These are phyloP conservation scores for Ianthella basta DNA, from an alignment of 37 sponge, comb jelly and placozoan species.

Conservation along the genomic window DNA sequence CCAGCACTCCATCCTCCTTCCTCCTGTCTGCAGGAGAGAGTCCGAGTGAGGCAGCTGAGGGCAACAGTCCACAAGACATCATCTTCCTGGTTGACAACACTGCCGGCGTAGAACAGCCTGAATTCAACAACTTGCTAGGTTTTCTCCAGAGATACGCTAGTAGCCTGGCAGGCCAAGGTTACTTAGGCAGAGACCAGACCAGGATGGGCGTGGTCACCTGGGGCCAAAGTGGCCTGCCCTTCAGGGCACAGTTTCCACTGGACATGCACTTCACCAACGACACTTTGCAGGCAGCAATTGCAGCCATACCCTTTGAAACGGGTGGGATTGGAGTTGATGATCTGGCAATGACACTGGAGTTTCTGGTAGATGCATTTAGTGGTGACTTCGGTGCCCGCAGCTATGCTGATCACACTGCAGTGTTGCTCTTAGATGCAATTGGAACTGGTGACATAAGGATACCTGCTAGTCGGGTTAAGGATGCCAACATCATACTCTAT, in stretches of 20 bases:
- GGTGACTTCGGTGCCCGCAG: background rate
- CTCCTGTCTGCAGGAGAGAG: background rate
- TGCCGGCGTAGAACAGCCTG: background rate
- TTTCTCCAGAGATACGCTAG: background rate
- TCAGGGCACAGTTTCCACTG: no score
- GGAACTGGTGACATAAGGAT: background rate
- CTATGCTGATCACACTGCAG: background rate
- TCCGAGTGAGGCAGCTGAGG: background rate
- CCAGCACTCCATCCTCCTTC: background rate
- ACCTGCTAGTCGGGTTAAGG: background rate
- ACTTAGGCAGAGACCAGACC: background rate
- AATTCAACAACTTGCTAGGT: background rate
- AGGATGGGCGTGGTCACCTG: constrained; percentile 1
- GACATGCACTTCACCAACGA: background rate
- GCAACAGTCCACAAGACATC: background rate
- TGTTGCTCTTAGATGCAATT: background rate
- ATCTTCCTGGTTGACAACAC: constrained; percentile 1
- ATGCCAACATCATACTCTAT: background rate
- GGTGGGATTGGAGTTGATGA: background rate
- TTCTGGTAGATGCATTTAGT: background rate
- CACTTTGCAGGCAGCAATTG: background rate
- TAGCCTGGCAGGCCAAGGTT: background rate
- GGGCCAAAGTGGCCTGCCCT: background rate
- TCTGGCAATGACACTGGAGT: background rate
- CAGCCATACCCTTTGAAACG: background rate